Percentiles rank a stretch among this genome's conserved stretches.
Conservation (phyloP, 2,113 vertebrate genomes). For the Pteropus alecto region DNA sequence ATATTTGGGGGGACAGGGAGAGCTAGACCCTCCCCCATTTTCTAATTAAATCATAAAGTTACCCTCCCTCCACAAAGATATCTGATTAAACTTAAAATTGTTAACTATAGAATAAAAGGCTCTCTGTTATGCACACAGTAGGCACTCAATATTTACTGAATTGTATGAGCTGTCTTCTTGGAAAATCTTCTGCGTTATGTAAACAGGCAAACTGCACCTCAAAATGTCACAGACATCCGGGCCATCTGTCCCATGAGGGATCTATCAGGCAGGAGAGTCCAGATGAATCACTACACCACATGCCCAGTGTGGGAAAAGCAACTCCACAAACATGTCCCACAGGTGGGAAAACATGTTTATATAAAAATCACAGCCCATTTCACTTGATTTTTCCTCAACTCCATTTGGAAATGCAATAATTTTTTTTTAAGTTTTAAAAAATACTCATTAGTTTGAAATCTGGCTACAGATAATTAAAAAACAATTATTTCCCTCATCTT, state of each 20-base stretch:
- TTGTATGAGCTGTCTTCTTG: background rate
- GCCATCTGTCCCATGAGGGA: conserved; percentile 46
- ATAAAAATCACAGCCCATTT: background rate
- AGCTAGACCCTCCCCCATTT: background rate
- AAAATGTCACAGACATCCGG: background rate
- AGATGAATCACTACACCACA: conserved; percentile 27
- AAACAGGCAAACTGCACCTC: background rate
- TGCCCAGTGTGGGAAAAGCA: background rate
- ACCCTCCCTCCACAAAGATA: background rate
- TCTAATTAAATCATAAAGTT: background rate
- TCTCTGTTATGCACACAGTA: background rate
- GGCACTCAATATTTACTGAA: background rate
- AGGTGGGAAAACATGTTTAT: background rate
- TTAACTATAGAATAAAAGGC: background rate
- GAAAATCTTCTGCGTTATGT: background rate
- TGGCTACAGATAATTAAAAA: conserved; percentile 11
- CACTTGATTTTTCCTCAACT: background rate
- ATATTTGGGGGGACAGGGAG: background rate
- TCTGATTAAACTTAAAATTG: background rate
- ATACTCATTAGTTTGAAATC: conserved; percentile 17
- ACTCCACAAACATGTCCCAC: background rate
- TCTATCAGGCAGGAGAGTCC: background rate
- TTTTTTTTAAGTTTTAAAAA: background rate
- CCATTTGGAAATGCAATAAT: conserved; percentile 10
- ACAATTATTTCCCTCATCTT: background rate